These are phyloP conservation scores for Mythimna albipuncta DNA, from an alignment of 2,888 invertebrate species.

Conservation along the genomic window DNA sequence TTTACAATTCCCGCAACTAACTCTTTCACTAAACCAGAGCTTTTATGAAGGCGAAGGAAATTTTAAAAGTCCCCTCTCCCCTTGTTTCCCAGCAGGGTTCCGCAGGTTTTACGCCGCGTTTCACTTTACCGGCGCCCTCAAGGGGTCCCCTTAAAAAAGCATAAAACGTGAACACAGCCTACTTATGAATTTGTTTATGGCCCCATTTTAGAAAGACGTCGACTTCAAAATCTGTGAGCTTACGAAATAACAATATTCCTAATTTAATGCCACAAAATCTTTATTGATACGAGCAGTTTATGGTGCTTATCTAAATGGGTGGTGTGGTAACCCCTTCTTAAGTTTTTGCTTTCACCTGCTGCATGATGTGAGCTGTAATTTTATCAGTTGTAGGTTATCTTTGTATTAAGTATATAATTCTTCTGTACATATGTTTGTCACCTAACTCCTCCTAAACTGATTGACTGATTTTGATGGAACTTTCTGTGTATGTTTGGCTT, in stretches of 20 bases:
- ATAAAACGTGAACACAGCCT: conserved; percentile 87
- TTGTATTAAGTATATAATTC: neutral
- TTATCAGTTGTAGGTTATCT: neutral
- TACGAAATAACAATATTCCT: conserved; percentile 82
- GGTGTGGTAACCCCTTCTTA: neutral
- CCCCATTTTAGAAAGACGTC: conserved; percentile 81
- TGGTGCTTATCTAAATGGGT: conserved; percentile 34
- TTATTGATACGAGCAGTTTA: conserved; percentile 72
- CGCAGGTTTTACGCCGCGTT: conserved; percentile 85
- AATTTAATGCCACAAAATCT: conserved; percentile 79
- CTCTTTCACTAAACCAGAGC: conserved; percentile 60
- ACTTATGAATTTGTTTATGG: conserved; percentile 91
- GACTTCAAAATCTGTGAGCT: conserved; percentile 76
- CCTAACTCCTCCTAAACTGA: too few species aligned
- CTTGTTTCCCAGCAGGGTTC: conserved; percentile 81
- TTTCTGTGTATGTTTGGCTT: too few species aligned
- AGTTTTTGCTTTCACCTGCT: neutral
- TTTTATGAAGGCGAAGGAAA: conserved; percentile 54
- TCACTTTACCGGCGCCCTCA: conserved; percentile 85
- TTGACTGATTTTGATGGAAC: too few species aligned
- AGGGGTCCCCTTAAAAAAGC: conserved; percentile 86
- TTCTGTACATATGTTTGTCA: too few species aligned
- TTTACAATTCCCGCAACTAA: conserved; percentile 49
- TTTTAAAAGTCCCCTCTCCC: conserved; percentile 67
- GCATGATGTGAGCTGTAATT: neutral